phyloP scores from a whole-genome alignment of 2,888 invertebrate species.

The Anarsia innoxiella region DNA sequence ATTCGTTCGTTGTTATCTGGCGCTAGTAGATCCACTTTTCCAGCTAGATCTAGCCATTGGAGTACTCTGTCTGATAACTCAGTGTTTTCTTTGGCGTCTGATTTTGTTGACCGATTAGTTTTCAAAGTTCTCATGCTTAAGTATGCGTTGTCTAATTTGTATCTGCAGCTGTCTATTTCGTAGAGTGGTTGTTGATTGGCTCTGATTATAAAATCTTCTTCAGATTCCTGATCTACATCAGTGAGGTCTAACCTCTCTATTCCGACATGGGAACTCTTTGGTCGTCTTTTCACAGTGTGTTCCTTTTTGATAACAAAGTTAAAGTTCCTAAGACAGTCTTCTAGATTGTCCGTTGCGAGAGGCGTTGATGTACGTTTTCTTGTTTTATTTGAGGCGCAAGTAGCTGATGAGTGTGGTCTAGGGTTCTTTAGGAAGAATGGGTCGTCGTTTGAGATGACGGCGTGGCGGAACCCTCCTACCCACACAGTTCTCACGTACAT shows the following conservation, averaged over 20 bases:
- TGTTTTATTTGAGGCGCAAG: conserved; percentile 26
- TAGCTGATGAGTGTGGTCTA: conserved; percentile 53
- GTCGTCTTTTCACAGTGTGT: conserved; percentile 20
- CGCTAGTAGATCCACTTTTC: conserved; percentile 67
- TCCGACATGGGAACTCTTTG: conserved; percentile 28
- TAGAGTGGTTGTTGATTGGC: conserved; percentile 43
- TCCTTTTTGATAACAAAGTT: conserved; percentile 39
- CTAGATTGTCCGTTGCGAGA: conserved; percentile 37
- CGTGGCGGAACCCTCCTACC: conserved; percentile 83
- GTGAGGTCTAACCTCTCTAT: conserved; percentile 50
- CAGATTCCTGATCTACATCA: conserved; percentile 43
- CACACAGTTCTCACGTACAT: conserved; percentile 79
- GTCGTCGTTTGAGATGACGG: conserved; percentile 79
- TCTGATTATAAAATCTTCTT: conserved; percentile 44
- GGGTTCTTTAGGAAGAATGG: conserved; percentile 50
- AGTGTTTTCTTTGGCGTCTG: conserved; percentile 47
- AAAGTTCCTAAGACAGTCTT: conserved; percentile 40
- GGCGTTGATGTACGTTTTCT: too few relatives aligned
- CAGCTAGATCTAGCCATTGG: conserved; percentile 86
- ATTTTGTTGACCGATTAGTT: conserved; percentile 51
- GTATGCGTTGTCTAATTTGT: conserved; percentile 29
- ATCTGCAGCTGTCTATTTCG: conserved; percentile 33
- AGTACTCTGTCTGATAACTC: conserved; percentile 82
- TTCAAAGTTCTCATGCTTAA: conserved; percentile 49
- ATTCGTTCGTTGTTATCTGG: conserved; percentile 49